Percentiles rank a stretch among this genome's conserved stretches.
Evolutionary conservation across 2,888 invertebrate genomes (phyloP).

Genomic region (Archips xylosteana): DNA sequence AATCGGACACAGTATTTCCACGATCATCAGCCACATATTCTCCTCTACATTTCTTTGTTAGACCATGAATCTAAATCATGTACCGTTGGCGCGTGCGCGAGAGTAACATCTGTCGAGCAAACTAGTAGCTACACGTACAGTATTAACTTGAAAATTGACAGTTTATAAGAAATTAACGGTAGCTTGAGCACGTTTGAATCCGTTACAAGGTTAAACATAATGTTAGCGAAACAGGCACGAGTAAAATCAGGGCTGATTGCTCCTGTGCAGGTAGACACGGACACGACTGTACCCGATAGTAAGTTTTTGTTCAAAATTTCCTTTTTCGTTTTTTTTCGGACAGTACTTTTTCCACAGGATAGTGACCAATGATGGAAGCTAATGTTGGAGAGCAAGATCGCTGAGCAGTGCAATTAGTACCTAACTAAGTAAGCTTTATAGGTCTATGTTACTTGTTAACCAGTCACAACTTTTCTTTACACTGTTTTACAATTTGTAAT

Average conservation of each 20-base stretch:
- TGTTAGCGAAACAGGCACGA: background rate
- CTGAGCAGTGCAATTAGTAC: too few relatives aligned
- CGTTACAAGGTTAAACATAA: conserved; percentile 19
- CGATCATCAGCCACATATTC: background rate
- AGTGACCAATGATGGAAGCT: too few relatives aligned
- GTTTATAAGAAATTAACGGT: conserved; percentile 13
- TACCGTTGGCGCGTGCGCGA: conserved; percentile 49
- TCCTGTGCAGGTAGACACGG: background rate
- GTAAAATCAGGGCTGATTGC: background rate
- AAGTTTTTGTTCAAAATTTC: too few relatives aligned
- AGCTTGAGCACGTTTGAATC: background rate
- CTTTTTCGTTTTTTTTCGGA: too few relatives aligned
- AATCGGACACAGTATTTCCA: conserved; percentile 1
- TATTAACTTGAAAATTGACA: conserved; percentile 19
- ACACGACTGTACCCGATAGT: background rate
- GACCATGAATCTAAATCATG: conserved; percentile 15
- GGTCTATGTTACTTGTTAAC: background rate
- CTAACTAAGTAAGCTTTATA: background rate
- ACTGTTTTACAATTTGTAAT: background rate
- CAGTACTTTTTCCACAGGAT: too few relatives aligned
- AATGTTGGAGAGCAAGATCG: too few relatives aligned
- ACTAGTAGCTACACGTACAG: conserved; percentile 7
- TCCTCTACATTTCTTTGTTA: background rate
- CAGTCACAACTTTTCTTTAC: background rate
- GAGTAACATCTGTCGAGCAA: conserved; percentile 44